Evolutionary conservation across 2,797 vertebrate genomes (phyloP), one percentile per base, ranked within the genome.

Genomic region (Enteromius argenteus): DNA sequence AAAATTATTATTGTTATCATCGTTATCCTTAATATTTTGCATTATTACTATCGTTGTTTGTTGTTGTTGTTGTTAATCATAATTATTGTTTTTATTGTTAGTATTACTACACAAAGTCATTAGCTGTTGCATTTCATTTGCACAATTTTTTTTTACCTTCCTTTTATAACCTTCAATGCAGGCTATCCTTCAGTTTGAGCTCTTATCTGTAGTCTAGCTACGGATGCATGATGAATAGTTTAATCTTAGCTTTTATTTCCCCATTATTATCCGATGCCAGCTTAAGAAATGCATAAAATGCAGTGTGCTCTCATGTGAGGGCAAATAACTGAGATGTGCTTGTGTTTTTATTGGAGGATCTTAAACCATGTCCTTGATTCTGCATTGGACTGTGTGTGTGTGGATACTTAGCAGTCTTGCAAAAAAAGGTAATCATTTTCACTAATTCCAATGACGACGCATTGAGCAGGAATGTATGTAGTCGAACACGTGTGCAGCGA

Each of bases 361-460:
- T 89, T 87, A 89, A 83, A 87, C 64, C 90, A 74, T 90, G 87
- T 89, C 88, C 89, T 89, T 87, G 87, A 91, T 90, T 86, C 88
- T 89, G 86, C 87, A 90, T 88, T 89, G 91, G 88, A 94, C 91
- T 91, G 23, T 44, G 42, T 44, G 42, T 13, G 42, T 88, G 89
- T 91, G 89, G 92, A 94, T 94, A 91, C 94, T 95, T 93, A 92
- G 90, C 92, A 94, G 92, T 90, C 92, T 94, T 87, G 87, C 87
- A 90, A 92, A 94, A 90, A 93, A 88, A 93, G 89, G 91, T 90
- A 88, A 89, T 90, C 89, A 92, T 91, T 93, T 92, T 92, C 90
- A 90, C 83, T 89, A 75, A 92, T 91, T 90, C 75, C 87, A 64
- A 87, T 91, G 92, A 92, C 83, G 90, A 93, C 93, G 92, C 91